Evolutionary conservation across 2,113 vertebrate species (phyloP), one percentile per base, ranked within the genome.

Genomic region (Paracanthobrama guichenoti): DNA sequence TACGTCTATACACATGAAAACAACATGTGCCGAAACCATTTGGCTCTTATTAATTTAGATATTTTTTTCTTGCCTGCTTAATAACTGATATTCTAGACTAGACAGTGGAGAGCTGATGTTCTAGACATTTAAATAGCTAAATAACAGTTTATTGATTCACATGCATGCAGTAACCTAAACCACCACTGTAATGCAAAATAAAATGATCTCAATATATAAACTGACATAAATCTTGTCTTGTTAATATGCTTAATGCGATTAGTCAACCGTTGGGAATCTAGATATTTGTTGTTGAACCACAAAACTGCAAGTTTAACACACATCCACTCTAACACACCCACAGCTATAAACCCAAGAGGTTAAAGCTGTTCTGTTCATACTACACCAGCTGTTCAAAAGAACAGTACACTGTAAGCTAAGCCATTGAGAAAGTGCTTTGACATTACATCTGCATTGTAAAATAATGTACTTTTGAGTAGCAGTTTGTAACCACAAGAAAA

Each of bases 251-350:
- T 76, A 59, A 76, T 69, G 39, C 1, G 57, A 79, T 71, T 74
- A 67, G 42, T 26, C 57, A 77, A 48, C 59, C 75, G 57, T 79
- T 67, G 67, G 50, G 83, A 88, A 86, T 90, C 84, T 67, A 88
- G 60, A 87, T 88, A 88, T 86, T 83, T 88, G 67, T 28, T 78
- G 88, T 88, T 81, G 78, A 80, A 80, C 87, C 85, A 87, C 83
- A 89, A 89, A 85, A 88, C 87, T 57, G 26, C 42, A 57, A 28
- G 44, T 55, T 81, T 77, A 20, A 39, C 42, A 60, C 55, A 24
- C n/a, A 57, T 80, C 42, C 39, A 46, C 55, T 64, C n/a, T 48
- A 80, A 48, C 42, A 64, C 60, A 66, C 78, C 59, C 57, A 66
- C 42, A 50, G 4, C 60, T 80, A 66, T 64, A 50, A 80, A 31